Conservation (phyloP, 2,888 invertebrate genomes). For the Cephus nigrinus region DNA sequence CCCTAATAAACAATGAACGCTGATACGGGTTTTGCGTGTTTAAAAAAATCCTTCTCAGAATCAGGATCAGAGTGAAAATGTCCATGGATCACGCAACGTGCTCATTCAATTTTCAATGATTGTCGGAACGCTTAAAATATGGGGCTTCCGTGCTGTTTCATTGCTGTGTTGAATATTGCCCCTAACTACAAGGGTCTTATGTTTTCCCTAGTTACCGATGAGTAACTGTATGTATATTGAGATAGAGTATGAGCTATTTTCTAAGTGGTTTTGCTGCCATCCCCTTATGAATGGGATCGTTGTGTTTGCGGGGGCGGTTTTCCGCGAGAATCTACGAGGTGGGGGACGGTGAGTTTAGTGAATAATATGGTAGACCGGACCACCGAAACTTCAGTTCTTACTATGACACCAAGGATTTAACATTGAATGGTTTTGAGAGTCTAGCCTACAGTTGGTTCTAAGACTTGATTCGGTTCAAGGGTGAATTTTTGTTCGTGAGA, state of each 20-base stretch:
- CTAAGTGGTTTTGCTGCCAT: background rate
- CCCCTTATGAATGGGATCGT: conserved; percentile 37
- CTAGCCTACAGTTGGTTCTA: background rate
- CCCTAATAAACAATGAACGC: conserved; percentile 21
- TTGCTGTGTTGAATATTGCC: background rate
- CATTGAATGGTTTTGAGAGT: background rate
- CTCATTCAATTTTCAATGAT: background rate
- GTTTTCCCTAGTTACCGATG: background rate
- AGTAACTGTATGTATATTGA: background rate
- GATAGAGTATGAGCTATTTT: background rate
- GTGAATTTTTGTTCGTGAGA: conserved; percentile 6
- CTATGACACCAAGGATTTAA: conserved; percentile 14
- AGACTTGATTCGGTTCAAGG: conserved; percentile 2
- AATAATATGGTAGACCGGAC: conserved; percentile 37
- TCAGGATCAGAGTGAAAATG: background rate
- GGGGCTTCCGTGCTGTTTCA: background rate
- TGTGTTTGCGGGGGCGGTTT: conserved; percentile 34
- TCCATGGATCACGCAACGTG: background rate
- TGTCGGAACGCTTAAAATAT: background rate
- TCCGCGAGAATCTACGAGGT: conserved; percentile 28
- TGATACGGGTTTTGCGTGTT: background rate
- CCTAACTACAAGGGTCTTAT: background rate
- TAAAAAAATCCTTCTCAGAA: background rate
- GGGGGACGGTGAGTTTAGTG: conserved; percentile 23
- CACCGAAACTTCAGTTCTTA: conserved; percentile 28